Percentiles rank a stretch among this genome's conserved stretches.
These are phyloP conservation scores for Phoxinus dragarum DNA, from an alignment of 2,797 vertebrate species.

Conservation along the genomic window DNA sequence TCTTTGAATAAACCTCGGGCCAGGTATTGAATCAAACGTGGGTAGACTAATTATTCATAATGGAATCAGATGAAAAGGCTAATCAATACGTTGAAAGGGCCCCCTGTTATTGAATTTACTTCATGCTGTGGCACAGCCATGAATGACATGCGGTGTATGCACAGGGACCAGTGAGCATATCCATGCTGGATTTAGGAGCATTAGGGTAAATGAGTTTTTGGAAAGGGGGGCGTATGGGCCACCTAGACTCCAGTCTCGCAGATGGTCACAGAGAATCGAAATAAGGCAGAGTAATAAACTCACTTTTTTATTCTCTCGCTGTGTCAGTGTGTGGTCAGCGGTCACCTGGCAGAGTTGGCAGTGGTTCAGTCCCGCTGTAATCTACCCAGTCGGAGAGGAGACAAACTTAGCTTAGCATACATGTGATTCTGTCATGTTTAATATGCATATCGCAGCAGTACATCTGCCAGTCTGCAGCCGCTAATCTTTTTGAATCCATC, in stretches of 20 bases:
- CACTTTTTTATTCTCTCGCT: not conserved
- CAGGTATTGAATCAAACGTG: conserved; percentile 39
- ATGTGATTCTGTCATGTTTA: not conserved
- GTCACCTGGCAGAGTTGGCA: conserved; percentile 40
- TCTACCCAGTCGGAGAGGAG: not conserved
- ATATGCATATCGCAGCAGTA: conserved; percentile 4
- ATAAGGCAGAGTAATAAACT: conserved; percentile 28
- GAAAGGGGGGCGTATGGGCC: conserved; percentile 23
- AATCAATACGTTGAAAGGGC: conserved; percentile 62
- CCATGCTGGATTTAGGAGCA: conserved; percentile 53
- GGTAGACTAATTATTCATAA: conserved; percentile 59
- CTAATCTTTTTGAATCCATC: conserved; percentile 5
- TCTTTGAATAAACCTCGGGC: conserved; percentile 27
- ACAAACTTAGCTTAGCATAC: conserved; percentile 19
- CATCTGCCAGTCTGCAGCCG: not conserved
- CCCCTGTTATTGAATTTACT: conserved; percentile 51
- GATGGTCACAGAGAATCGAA: conserved; percentile 20
- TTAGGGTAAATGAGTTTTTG: conserved; percentile 49
- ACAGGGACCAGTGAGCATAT: conserved; percentile 43
- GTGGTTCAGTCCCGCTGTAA: conserved; percentile 31
- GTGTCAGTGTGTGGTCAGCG: conserved; percentile 25
- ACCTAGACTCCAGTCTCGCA: conserved; percentile 33
- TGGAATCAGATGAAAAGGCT: conserved; percentile 58
- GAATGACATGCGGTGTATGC: conserved; percentile 50
- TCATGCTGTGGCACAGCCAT: conserved; percentile 35